phyloP scores from a whole-genome alignment of 2,797 vertebrate species.

The Lithobates sylvaticus region DNA sequence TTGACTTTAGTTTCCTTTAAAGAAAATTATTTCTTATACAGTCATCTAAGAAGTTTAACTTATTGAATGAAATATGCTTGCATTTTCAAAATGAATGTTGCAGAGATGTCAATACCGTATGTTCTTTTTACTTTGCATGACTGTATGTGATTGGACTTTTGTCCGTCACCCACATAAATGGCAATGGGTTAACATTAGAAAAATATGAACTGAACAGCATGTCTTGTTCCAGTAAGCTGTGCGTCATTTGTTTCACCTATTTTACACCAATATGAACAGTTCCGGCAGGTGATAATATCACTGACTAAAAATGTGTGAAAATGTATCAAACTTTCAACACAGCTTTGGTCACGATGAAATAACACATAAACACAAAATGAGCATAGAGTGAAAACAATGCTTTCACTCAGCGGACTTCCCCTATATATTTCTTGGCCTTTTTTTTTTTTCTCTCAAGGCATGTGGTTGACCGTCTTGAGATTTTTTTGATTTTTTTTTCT shows the following conservation, averaged over 20 bases:
- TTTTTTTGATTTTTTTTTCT: background rate
- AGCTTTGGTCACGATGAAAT: background rate
- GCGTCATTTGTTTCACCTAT: slow-evolving; percentile 27
- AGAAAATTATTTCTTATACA: slow-evolving; percentile 1
- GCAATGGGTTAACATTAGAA: background rate
- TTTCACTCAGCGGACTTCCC: background rate
- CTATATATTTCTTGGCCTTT: slow-evolving; percentile 15
- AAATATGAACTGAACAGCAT: slow-evolving; percentile 9
- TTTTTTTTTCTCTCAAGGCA: background rate
- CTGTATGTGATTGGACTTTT: slow-evolving; percentile 1
- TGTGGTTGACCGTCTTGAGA: background rate
- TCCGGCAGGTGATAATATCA: slow-evolving; percentile 36
- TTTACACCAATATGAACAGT: slow-evolving; percentile 23
- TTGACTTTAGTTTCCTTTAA: slow-evolving; percentile 5
- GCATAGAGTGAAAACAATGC: background rate
- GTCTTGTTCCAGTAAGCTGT: background rate
- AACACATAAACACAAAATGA: slow-evolving; percentile 5
- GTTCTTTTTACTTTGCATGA: slow-evolving; percentile 3
- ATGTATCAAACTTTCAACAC: slow-evolving; percentile 13
- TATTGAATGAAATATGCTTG: slow-evolving; percentile 7
- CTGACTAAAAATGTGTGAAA: slow-evolving; percentile 40
- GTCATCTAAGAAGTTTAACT: slow-evolving; percentile 11
- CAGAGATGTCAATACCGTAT: background rate
- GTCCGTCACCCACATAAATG: slow-evolving; percentile 11
- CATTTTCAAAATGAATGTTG: slow-evolving; percentile 11